Conservation (phyloP, 2,797 vertebrate species). For the Malurus leucopterus region DNA sequence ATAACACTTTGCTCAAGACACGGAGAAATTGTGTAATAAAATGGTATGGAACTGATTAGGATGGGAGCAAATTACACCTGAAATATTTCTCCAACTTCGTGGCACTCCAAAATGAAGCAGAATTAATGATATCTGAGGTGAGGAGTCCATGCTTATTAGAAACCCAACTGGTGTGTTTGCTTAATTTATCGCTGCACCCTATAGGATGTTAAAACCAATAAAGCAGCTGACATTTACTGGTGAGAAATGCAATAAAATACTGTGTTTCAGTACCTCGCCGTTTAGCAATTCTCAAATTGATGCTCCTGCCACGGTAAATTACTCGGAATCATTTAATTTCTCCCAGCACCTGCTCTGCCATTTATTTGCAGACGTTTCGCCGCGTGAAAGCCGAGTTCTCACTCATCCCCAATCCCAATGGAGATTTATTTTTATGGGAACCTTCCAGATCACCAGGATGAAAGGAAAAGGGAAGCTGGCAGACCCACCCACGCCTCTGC, state of each 20-base stretch:
- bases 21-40: neutral
- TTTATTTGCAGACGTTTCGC: neutral
- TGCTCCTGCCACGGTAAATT: neutral
- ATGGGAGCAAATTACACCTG: neutral
- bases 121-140: neutral
- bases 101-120: neutral
- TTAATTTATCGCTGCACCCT: neutral
- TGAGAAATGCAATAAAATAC: neutral
- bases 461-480: neutral
- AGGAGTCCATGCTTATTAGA: neutral
- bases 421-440: neutral
- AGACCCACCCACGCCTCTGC: neutral
- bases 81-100: neutral
- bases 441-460: neutral
- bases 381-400: neutral
- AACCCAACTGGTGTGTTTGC: neutral
- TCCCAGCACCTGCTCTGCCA: conserved; percentile 21
- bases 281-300: neutral
- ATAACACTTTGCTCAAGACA: neutral
- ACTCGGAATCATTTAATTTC: neutral
- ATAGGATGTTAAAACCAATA: neutral
- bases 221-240: neutral
- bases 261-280: neutral
- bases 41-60: neutral
- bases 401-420: neutral